phyloP scores from a whole-genome alignment of 37 sponge, comb jelly and placozoan genomes.

The Ephydatia muelleri region DNA sequence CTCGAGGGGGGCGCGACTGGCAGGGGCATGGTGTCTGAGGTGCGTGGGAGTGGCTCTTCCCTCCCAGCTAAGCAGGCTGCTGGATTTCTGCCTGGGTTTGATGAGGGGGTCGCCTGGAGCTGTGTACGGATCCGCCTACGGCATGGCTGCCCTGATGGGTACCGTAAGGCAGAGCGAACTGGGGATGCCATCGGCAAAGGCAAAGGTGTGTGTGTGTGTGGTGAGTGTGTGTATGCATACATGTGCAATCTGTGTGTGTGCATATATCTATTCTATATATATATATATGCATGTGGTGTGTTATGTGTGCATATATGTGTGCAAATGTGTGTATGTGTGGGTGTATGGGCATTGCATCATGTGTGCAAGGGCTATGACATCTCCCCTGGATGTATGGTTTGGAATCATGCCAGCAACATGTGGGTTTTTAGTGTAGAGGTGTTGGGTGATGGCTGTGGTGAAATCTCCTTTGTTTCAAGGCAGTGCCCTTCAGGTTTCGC shows the following conservation, averaged over 20 bases:
- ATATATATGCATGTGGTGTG: too few relatives aligned
- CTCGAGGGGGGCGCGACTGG: slow-evolving; percentile 60
- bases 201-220: slow-evolving; percentile 40
- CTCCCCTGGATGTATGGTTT: too few relatives aligned
- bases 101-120: slow-evolving; percentile 48
- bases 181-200: slow-evolving; percentile 84
- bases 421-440: too few relatives aligned
- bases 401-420: too few relatives aligned
- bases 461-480: too few relatives aligned
- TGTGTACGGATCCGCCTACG: slow-evolving; percentile 76
- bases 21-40: slow-evolving; percentile 89
- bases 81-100: slow-evolving; percentile 65
- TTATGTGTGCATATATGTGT: neutral
- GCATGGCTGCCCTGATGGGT: slow-evolving; percentile 87
- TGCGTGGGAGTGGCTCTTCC: slow-evolving; percentile 87
- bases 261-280: neutral
- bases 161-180: slow-evolving; percentile 78
- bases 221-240: neutral
- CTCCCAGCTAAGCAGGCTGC: slow-evolving; percentile 80
- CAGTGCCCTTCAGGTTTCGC: too few relatives aligned
- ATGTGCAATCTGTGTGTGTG: neutral
- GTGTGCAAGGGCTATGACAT: too few relatives aligned
- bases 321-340: neutral
- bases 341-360: too few relatives aligned
- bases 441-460: too few relatives aligned